A percentile compares a stretch with the other conserved stretches of the same genome.
Evolutionary conservation across 2,113 vertebrate genomes (phyloP).

Genomic region (Formicarius rufipectus): DNA sequence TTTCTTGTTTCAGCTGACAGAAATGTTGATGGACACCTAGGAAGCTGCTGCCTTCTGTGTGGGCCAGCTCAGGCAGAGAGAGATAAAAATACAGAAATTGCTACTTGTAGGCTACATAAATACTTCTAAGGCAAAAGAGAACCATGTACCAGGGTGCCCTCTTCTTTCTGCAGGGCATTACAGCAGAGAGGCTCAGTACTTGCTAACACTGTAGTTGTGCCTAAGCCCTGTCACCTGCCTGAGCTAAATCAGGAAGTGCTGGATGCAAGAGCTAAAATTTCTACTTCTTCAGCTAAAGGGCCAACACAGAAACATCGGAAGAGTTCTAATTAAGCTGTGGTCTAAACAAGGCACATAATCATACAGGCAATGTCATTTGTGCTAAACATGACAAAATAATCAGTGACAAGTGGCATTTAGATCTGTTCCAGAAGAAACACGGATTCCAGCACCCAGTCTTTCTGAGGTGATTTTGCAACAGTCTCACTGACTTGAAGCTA

Average conservation of each 20-base stretch:
- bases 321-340: not conserved
- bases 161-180: not conserved
- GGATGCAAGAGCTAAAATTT: not conserved
- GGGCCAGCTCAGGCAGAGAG: not conserved
- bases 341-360: not conserved
- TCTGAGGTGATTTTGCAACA: not conserved
- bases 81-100: not conserved
- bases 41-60: not conserved
- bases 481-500: not conserved
- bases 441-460: fast-evolving
- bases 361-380: not conserved
- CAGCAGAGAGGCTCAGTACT: not conserved
- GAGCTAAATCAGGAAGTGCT: not conserved
- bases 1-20: not conserved
- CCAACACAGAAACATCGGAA: not conserved
- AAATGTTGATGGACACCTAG: not conserved
- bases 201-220: not conserved
- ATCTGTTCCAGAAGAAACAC: not conserved
- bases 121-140: not conserved
- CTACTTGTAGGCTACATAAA: not conserved
- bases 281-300: not conserved
- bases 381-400: not conserved
- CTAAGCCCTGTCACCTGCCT: not conserved
- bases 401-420: not conserved
- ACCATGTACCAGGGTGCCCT: not conserved